A percentile compares a stretch with the other conserved stretches of the same genome.
Evolutionary conservation across 2,888 invertebrate species (phyloP).

Genomic region (Notodonta ziczac): DNA sequence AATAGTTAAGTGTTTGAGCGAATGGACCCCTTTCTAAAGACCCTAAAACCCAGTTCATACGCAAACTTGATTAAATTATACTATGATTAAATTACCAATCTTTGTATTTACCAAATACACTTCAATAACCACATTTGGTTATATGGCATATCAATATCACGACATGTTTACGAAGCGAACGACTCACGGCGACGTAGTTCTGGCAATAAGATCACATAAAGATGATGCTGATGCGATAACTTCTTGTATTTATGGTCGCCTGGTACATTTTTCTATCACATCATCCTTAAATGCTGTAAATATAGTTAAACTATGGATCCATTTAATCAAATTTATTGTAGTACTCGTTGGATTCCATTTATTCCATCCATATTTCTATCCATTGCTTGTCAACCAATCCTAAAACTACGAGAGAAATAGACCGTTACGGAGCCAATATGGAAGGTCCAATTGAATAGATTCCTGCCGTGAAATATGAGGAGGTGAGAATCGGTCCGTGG

Average conservation of each 20-base stretch:
- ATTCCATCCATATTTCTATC: not conserved
- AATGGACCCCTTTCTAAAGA: no score
- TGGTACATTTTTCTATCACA: not conserved
- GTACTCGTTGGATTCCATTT: no score
- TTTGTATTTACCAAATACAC: not conserved
- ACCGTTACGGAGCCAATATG: not conserved
- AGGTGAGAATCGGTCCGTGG: not conserved
- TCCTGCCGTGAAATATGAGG: not conserved
- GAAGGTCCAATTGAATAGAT: not conserved
- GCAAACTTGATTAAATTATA: no score
- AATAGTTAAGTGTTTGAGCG: no score
- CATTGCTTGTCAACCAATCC: not conserved
- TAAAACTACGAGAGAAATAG: not conserved
- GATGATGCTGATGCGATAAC: not conserved
- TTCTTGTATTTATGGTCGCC: not conserved
- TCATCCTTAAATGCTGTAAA: not conserved
- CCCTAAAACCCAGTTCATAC: no score
- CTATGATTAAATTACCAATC: no score
- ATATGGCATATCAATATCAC: not conserved
- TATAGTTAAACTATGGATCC: no score
- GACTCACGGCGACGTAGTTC: not conserved
- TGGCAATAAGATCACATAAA: not conserved
- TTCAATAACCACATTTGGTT: not conserved
- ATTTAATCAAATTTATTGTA: no score
- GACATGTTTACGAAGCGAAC: not conserved